Evolutionary conservation across 2,797 vertebrate species (phyloP), one percentile per base, ranked within the genome.

Genomic region (Pseudotriccus pelzelni): DNA sequence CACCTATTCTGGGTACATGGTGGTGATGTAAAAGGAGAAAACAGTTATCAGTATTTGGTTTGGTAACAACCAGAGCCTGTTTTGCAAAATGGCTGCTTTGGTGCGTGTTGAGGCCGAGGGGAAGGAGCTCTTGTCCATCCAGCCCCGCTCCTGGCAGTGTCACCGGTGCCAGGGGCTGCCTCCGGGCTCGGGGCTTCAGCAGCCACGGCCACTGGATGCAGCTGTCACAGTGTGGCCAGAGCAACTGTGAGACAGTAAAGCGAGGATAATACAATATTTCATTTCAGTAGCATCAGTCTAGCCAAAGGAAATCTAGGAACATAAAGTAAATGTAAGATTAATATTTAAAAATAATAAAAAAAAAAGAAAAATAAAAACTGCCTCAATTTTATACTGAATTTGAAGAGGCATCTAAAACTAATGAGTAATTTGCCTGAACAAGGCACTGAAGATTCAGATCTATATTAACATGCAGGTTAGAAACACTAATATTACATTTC

Each of bases 1-100:
- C 44, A 3, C 2, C 6, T 0, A 5, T 7, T 13, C 10, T 7
- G 59, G 34, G 30, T 1, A 2, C 0, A 7, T 2, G 18, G 1
- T 5, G 23, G 9, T 9, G n/a, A 1, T 1, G 3, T 0, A 44
- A 24, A 41, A 64, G 36, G 10, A 76, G 55, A 68, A 75, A 86
- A 49, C 9, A n/a, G 13, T 4, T 9, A 18, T 5, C 25, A 9
- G 36, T 2, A 2, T 34, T 13, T 6, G 13, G n/a, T 4, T 19
- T 8, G 44, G 47, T 23, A 69, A 41, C 37, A 41, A 15, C 7
- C 39, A 46, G 77, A 41, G 68, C 8, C 52, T 32, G 0, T 22
- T 64, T 28, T 81, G 82, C 59, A 59, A 62, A 63, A 73, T 16
- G 80, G 78, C 86, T 78, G 60, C 70, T 86, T 6, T 7, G 52